Base-by-base conservation (phyloP, 1,140 invertebrate species). In the Saccostrea echinata region DNA sequence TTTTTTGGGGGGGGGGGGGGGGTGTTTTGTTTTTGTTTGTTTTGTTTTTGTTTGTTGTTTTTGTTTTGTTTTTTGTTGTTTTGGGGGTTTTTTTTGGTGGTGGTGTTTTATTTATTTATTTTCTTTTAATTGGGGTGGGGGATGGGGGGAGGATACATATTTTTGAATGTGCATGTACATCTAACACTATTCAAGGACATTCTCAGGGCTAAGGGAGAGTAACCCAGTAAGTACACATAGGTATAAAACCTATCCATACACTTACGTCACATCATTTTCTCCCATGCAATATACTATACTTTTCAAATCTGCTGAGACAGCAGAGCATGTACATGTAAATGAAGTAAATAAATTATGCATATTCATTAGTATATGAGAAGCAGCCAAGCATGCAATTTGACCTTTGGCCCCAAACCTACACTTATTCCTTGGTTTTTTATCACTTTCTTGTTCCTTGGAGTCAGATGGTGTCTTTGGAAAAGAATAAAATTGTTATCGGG, bases 381-480 rank as follows among this genome's bases (percentile, higher is more conserved):
- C 68, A 76, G 68, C 68, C 68, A 76, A 76, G 68, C 68, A 76
- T 76, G 68, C 68, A 76, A 33, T 76, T 76, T 76, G 68, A 76
- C 68, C 68, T 76, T 18, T 76, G 27, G 27, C 68, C 68, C 68
- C 68, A 76, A 76, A 76, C 68, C 27, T 76, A 76, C 68, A 76
- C 68, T 76, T 76, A 76, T 76, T 76, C 68, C 30, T 76, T 33
- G 68, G 68, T 13, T 71, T 57, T 16, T 21, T 18, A 57, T 21
- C 55, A 57, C 6, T 57, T 61, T 18, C 68, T 76, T 76, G 68
- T 76, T 33, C 30, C 68, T 33, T 76, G 68, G 68, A 30, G 27
- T 76, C 68, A 30, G 68, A 33, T 27, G 68, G 16, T 16, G 24
- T 76, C 68, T 76, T 76, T 76, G 16, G 68, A 76, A 76, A 76